Base-by-base conservation (phyloP, 2,888 invertebrate species). In the Periphyllus acericola region DNA sequence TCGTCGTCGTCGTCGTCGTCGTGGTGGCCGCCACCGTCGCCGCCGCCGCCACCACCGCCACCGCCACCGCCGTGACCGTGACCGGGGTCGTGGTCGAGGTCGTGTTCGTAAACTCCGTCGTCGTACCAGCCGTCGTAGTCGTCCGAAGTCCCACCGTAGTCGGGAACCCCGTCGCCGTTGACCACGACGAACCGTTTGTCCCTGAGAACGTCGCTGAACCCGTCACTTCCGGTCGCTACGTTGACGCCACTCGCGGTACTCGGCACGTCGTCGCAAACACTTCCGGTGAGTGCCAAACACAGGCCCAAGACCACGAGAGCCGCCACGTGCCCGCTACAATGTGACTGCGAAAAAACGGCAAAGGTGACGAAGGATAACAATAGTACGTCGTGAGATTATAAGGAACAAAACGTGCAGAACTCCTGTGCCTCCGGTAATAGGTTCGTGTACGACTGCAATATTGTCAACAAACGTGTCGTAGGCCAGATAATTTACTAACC, bases 161-260 rank as follows among this genome's bases (percentile, higher is more conserved):
- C 86, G 4, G 86, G 86, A 40, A 86, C 86, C 1, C 32, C 86
- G 11, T 86, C 72, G 8, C 86, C 86, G 25, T 36, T 71, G 60
- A 80, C 21, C 29, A 80, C 71, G 8, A 86, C 25, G 36, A 86
- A 86, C 55, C 80, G 34, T 9, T 36, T 52, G 25, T 2, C 29
- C 25, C 80, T 55, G 8, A 8, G 29, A 0, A 25, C 72, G 46
- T 21, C 55, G 66, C 17, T 17, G n/a, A 66, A 68, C 36, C 29
- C 25, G 46, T 32, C 9, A 1, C 29, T 8, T 21, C 3, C 34
- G 25, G 34, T 40, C 9, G 5, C 66, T 0, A 14, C 60, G 3
- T 21, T 21, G 11, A 0, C 11, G 25, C 17, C 21, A 8, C 32
- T 21, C 17, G 3, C 3, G 34, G 32, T 29, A 17, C 71, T 11